phyloP scores from a whole-genome alignment of 2,888 invertebrate species.

The Acrocera orbiculus region DNA sequence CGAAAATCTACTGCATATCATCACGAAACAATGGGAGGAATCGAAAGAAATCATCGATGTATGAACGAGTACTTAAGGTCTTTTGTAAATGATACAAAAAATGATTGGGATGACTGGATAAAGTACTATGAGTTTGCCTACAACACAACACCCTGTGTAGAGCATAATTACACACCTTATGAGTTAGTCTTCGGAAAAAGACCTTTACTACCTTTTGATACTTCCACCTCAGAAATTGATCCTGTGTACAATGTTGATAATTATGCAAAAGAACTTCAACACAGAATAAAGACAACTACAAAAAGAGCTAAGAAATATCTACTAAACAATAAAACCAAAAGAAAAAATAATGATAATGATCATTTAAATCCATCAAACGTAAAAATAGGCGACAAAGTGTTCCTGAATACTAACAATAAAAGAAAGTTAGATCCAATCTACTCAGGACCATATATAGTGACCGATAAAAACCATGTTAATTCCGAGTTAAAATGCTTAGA shows the following conservation, averaged over 20 bases:
- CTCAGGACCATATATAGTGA: too few species aligned
- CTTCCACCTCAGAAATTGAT: slow-evolving; percentile 1
- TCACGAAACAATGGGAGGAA: slow-evolving; percentile 4
- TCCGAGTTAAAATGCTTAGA: too few species aligned
- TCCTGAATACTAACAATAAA: too few species aligned
- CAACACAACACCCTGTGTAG: slow-evolving; percentile 10
- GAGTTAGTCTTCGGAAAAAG: slow-evolving; percentile 11
- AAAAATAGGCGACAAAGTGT: too few species aligned
- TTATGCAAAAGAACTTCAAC: slow-evolving; percentile 7
- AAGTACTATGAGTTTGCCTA: slow-evolving; percentile 10
- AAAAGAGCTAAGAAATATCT: too few species aligned
- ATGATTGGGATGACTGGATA: slow-evolving; percentile 10
- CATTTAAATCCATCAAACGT: too few species aligned
- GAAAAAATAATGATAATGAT: too few species aligned
- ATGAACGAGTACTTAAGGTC: slow-evolving; percentile 6
- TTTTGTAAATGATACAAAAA: slow-evolving; percentile 2
- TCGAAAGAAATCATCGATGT: slow-evolving; percentile 6
- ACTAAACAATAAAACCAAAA: too few species aligned
- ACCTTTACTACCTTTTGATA: slow-evolving; percentile 4
- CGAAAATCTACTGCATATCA: slow-evolving; percentile 8
- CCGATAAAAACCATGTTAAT: too few species aligned
- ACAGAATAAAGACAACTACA: too few species aligned
- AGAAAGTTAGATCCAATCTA: too few species aligned
- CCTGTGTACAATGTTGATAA: slow-evolving; percentile 10
- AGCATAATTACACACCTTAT: slow-evolving; percentile 11